Evolutionary conservation across 2,797 vertebrate genomes (phyloP), one percentile per base, ranked within the genome.

Genomic region (Varecia variegata): DNA sequence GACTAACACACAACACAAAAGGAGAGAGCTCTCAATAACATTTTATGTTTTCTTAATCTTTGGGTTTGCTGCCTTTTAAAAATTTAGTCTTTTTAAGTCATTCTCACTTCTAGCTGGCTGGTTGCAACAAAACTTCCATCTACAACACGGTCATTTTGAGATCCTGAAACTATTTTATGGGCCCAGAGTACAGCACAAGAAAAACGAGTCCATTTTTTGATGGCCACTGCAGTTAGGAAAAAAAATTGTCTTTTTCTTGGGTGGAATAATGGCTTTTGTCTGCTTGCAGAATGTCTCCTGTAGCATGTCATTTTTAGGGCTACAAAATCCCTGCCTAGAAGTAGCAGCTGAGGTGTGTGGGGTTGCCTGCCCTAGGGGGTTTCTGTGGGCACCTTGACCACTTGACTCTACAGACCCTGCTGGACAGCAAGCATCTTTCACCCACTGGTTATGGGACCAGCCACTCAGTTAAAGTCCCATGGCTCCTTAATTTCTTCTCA

Each of bases 11-110:
- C 0, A 35, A 58, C 8, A 93, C 14, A 67, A 73, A 93, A 88
- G 43, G 38, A 54, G 23, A 50, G 7, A 71, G 35, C 7, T 90
- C 15, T 83, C 43, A 17, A 15, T 52, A 85, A 74, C n/a, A 43
- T 96, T 88, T 93, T 54, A 7, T 79, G 84, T 92, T 88, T 95
- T 71, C 50, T 88, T 79, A 84, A 76, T 88, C 43, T 91, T 82
- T 94, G 15, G 15, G 54, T 89, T 74, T 45, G 40, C 14, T 71
- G 5, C 27, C 43, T 81, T 95, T 82, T 81, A 45, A 84, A 83
- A 23, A 45, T 32, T 38, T 30, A 94, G 6, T 79, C 56, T 62
- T 74, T 88, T 38, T 27, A 70, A 93, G 32, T 83, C 20, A 50
- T 35, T 3, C 47, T 87, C 14, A 38, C 68, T 84, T 86, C 40